Evolutionary conservation across 2,797 vertebrate genomes (phyloP), one percentile per base, ranked within the genome.

Genomic region (Eutrigla gurnardus): DNA sequence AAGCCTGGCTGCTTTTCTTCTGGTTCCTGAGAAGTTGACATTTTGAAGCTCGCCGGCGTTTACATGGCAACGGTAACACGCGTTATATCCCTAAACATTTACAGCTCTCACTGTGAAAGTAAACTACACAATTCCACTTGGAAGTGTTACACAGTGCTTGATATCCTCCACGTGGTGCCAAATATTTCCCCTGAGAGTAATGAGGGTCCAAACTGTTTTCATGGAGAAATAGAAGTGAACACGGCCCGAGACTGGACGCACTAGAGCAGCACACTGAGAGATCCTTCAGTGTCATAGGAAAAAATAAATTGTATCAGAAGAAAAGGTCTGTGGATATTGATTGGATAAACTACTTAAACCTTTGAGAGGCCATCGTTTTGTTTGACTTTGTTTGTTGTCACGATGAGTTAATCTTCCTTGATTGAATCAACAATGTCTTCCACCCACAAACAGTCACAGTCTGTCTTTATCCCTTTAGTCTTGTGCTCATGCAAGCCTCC

Each of bases 261-360:
- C 25, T 25, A 25, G 25, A 25, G 25, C 25, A 25, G 25, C 25
- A 25, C 25, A 13, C 33, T 47, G 47, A 42, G 53, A 50, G 25
- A 35, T 61, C 72, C 33, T 36, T 63, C 57, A 52, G 5, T 15
- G 35, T 68, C 64, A 40, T 1, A 37, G 13, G 13, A 45, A 49
- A n/a, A 47, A 35, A 40, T 32, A 18, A 64, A 66, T 53, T 12
- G 10, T 40, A 65, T 65, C 17, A 40, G 36, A 15, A 36, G 66
- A 36, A 77, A 74, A 80, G 66, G 77, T 84, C 66, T 54, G 15
- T 60, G n/a, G 70, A 7, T 67, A 77, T 80, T 67, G 70, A 77
- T 77, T 47, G 37, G 58, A 54, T 67, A 65, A 84, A 77, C 43
- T 18, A 42, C 15, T 35, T 39, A 60, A 46, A 59, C 36, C 43